Percentiles rank a stretch among this genome's conserved stretches.
These are phyloP conservation scores for Harmothoe impar DNA, from an alignment of 2,888 invertebrate species.

Conservation along the genomic window DNA sequence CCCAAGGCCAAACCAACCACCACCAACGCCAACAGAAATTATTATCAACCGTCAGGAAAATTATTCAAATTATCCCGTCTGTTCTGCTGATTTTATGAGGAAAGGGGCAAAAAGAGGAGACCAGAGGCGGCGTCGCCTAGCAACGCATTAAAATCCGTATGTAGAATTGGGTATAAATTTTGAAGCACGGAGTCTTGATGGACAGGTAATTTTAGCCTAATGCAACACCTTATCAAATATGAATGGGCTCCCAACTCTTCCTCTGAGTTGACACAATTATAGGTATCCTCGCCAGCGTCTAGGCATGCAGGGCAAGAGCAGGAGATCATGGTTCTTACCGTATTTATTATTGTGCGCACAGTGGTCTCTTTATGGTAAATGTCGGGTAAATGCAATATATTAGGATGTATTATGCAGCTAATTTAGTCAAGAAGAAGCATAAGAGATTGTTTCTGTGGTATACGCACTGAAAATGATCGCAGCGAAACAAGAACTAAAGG, in stretches of 20 bases:
- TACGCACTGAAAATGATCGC: no score
- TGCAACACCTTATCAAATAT: constrained; percentile 61
- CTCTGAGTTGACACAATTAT: constrained; percentile 49
- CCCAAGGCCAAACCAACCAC: neutral
- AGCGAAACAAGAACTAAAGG: no score
- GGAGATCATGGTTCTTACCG: no score
- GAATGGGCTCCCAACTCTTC: constrained; percentile 49
- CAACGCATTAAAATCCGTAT: constrained; percentile 46
- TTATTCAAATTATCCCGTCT: constrained; percentile 47
- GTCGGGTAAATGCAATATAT: no score
- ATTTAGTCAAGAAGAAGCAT: no score
- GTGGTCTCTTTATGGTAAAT: no score
- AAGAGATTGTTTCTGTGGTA: no score
- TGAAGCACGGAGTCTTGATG: constrained; percentile 34
- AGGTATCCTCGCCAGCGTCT: neutral
- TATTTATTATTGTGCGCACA: no score
- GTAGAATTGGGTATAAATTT: constrained; percentile 47
- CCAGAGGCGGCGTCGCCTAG: constrained; percentile 33
- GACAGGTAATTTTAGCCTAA: constrained; percentile 61
- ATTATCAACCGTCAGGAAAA: constrained; percentile 29
- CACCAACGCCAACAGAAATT: constrained; percentile 27
- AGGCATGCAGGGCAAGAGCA: no score
- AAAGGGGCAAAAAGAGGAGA: constrained; percentile 23
- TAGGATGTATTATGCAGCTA: no score
- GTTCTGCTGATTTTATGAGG: constrained; percentile 33